phyloP scores from a whole-genome alignment of 2,113 vertebrate genomes.

The Sinocyclocheilus maitianheensis region DNA sequence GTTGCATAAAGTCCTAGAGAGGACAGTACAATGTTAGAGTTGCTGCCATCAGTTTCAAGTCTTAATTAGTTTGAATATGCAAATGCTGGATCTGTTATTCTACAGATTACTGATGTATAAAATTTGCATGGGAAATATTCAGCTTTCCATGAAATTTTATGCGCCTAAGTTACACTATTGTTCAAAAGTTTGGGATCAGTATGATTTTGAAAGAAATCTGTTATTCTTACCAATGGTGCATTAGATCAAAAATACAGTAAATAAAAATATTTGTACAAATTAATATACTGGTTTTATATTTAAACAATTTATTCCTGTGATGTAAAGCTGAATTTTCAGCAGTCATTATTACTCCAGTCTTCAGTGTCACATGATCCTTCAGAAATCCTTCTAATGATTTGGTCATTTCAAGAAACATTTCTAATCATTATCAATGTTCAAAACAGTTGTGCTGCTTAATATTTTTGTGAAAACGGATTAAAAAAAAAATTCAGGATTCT shows the following conservation, averaged over 20 bases:
- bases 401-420: background rate
- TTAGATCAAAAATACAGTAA: too few species aligned
- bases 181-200: background rate
- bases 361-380: background rate
- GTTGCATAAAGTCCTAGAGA: conserved; percentile 86
- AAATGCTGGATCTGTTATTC: background rate
- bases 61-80: background rate
- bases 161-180: background rate
- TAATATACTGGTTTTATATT: too few species aligned
- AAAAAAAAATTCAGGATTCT: too few species aligned
- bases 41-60: background rate
- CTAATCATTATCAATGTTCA: background rate
- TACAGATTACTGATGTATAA: background rate
- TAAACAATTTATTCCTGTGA: too few species aligned
- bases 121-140: conserved; percentile 10
- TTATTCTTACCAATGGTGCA: too few species aligned
- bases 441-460: background rate
- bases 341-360: too few species aligned
- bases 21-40: background rate
- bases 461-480: too few species aligned
- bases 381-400: background rate
- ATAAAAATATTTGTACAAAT: too few species aligned
- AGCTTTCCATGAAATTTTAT: background rate
- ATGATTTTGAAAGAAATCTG: too few species aligned
- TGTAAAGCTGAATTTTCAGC: too few species aligned